A percentile compares a stretch with the other conserved stretches of the same genome.
Conservation (phyloP, 2,888 invertebrate species). For the Ophion ellenae region DNA sequence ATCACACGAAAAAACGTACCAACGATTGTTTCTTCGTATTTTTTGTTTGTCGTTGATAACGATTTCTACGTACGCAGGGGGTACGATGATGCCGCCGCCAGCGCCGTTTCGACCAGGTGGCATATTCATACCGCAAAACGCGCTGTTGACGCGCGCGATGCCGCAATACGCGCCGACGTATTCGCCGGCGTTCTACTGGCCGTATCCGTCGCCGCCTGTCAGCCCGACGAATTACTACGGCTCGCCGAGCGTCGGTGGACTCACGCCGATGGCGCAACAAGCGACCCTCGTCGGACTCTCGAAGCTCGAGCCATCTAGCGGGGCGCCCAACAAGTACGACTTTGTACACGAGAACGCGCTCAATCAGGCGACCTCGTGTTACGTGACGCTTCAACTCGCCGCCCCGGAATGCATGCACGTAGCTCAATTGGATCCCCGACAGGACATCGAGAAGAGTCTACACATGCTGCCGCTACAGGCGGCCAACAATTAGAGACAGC, state of each 20-base stretch:
- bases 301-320: conserved; percentile 48
- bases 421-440: conserved; percentile 72
- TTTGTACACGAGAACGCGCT: conserved; percentile 59
- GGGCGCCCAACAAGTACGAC: conserved; percentile 60
- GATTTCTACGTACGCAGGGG: conserved; percentile 84
- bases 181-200: conserved; percentile 92
- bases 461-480: conserved; percentile 76
- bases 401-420: conserved; percentile 79
- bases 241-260: conserved; percentile 84
- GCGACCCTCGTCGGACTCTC: conserved; percentile 73
- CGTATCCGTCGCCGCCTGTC: conserved; percentile 97
- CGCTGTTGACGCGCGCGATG: conserved; percentile 84
- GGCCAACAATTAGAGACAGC: conserved; percentile 75
- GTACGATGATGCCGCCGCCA: conserved; percentile 86
- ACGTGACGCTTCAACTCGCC: conserved; percentile 56
- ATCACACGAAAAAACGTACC: background rate
- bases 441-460: conserved; percentile 80
- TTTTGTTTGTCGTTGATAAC: background rate
- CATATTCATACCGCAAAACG: conserved; percentile 85
- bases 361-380: conserved; percentile 58
- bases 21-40: background rate
- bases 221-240: conserved; percentile 95
- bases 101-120: conserved; percentile 83
- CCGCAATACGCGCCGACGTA: conserved; percentile 87
- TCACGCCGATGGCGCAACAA: conserved; percentile 79